Percentiles rank a stretch among this genome's conserved stretches.
Evolutionary conservation across 2,888 invertebrate genomes (phyloP).

Genomic region (Orthonychiurus folsomi): DNA sequence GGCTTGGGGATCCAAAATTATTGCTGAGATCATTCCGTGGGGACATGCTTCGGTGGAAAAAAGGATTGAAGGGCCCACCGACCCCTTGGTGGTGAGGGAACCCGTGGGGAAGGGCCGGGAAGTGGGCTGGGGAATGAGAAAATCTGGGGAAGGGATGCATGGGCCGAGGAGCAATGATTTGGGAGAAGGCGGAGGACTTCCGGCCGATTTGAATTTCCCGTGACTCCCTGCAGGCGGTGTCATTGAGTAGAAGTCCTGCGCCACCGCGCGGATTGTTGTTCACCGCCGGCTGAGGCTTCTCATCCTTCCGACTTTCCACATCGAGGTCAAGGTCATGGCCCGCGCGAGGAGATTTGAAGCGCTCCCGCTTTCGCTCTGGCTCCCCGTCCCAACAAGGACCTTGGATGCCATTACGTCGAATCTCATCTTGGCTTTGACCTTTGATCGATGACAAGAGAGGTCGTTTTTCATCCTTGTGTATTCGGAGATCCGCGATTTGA

Average conservation of each 20-base stretch:
- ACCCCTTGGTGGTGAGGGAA: slow-evolving; percentile 24
- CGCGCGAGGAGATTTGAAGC: neutral
- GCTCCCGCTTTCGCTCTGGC: neutral
- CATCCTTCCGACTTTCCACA: slow-evolving; percentile 6
- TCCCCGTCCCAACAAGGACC: neutral
- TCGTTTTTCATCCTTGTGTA: too few relatives aligned
- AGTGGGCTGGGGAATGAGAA: slow-evolving; percentile 32
- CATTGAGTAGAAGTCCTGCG: neutral
- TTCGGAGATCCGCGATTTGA: too few relatives aligned
- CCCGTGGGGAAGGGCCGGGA: slow-evolving; percentile 32
- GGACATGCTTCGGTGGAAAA: slow-evolving; percentile 37
- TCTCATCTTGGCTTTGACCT: too few relatives aligned
- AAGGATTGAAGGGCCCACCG: slow-evolving; percentile 32
- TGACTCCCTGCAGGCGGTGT: too few relatives aligned
- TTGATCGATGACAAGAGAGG: too few relatives aligned
- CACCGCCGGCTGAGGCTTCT: neutral
- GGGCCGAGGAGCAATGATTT: slow-evolving; percentile 39
- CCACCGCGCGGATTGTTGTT: neutral
- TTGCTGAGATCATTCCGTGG: slow-evolving; percentile 39
- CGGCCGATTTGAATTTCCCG: neutral
- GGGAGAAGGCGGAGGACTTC: slow-evolving; percentile 36
- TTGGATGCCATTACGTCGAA: neutral
- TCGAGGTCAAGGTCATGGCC: too few relatives aligned
- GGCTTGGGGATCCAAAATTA: slow-evolving; percentile 29
- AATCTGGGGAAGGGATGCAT: slow-evolving; percentile 38